Evolutionary conservation across 2,797 vertebrate species (phyloP).

Genomic region (Eulemur albifrons): DNA sequence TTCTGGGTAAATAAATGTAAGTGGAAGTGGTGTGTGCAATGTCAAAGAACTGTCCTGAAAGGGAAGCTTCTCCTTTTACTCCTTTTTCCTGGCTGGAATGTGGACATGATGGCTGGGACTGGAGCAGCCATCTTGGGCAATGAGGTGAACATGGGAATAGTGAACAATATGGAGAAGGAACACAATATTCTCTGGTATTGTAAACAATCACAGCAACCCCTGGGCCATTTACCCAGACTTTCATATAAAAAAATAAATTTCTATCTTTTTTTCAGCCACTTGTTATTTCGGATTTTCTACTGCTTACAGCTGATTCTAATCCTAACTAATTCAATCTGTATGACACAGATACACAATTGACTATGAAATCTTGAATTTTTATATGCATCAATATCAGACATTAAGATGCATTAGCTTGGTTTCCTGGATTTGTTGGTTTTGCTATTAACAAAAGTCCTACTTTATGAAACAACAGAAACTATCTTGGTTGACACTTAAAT

Average conservation of each 20-base stretch:
- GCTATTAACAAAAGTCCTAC: neutral
- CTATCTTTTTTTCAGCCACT: neutral
- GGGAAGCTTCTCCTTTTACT: neutral
- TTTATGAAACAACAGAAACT: conserved; percentile 4
- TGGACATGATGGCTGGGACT: neutral
- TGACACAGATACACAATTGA: neutral
- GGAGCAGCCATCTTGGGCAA: neutral
- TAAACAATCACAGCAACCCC: neutral
- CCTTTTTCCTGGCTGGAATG: neutral
- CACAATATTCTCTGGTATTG: neutral
- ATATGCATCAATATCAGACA: conserved; percentile 26
- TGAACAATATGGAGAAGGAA: neutral
- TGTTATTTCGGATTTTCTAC: conserved; percentile 27
- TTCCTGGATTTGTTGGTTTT: neutral
- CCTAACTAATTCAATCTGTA: neutral
- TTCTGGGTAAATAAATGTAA: neutral
- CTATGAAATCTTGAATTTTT: conserved; percentile 18
- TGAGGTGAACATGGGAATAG: neutral
- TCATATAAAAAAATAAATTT: neutral
- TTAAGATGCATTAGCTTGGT: conserved; percentile 16
- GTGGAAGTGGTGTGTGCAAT: neutral
- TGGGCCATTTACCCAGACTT: neutral
- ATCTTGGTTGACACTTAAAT: neutral
- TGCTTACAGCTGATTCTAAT: neutral
- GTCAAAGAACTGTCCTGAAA: neutral